phyloP scores from a whole-genome alignment of 1,140 invertebrate species.

The Cydia pomonella region DNA sequence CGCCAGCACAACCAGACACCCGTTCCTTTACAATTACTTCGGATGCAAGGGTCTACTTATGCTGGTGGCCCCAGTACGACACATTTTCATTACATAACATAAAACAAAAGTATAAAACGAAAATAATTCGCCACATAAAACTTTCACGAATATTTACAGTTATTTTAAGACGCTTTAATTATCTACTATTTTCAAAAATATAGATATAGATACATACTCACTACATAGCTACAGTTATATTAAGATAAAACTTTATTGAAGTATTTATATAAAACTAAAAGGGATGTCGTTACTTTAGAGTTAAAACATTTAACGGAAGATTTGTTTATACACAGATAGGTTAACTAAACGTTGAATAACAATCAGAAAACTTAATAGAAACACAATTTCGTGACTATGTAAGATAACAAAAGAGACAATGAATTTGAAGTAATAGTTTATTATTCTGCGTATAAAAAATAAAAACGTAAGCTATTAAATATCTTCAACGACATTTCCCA shows the following conservation, averaged over 20 bases:
- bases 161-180: slow-evolving; percentile 70
- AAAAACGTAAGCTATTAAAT: slow-evolving; percentile 47
- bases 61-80: slow-evolving; percentile 45
- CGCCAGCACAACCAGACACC: slow-evolving; percentile 40
- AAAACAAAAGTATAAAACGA: slow-evolving; percentile 74
- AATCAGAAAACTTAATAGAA: slow-evolving; percentile 52
- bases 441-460: slow-evolving; percentile 21
- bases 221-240: slow-evolving; percentile 73
- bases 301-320: slow-evolving; percentile 42
- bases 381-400: slow-evolving; percentile 34
- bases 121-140: slow-evolving; percentile 79
- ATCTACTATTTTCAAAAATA: slow-evolving; percentile 73
- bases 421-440: slow-evolving; percentile 10
- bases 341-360: slow-evolving; percentile 46
- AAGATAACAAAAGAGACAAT: slow-evolving; percentile 34
- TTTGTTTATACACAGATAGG: slow-evolving; percentile 40
- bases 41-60: background rate
- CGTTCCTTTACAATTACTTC: background rate
- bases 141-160: slow-evolving; percentile 78
- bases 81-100: slow-evolving; percentile 68
- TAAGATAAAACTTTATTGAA: slow-evolving; percentile 72
- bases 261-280: slow-evolving; percentile 59
- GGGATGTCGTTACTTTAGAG: slow-evolving; percentile 63
- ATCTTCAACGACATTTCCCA: slow-evolving; percentile 10
- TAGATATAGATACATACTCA: slow-evolving; percentile 75